Evolutionary conservation across 2,113 vertebrate species (phyloP).

Genomic region (Arvicanthis niloticus): DNA sequence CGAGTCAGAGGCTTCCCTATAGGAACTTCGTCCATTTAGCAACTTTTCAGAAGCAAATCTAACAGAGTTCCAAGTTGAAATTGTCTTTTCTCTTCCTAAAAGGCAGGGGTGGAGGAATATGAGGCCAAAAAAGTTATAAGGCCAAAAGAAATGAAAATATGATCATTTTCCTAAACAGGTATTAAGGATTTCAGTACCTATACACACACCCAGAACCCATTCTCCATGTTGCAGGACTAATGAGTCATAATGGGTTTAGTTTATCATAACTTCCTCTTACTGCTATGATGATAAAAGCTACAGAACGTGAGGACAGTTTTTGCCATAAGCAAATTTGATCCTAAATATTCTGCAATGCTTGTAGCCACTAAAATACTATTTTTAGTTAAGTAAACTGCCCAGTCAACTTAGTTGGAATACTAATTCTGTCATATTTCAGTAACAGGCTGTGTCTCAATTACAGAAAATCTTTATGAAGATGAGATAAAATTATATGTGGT

Average conservation of each 20-base stretch:
- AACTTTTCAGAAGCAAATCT: not conserved
- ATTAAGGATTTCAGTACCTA: not conserved
- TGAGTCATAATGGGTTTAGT: not conserved
- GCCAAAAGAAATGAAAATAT: constrained; percentile 27
- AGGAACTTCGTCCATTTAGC: not conserved
- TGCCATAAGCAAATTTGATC: constrained; percentile 40
- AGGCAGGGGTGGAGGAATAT: not conserved
- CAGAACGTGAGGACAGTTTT: constrained; percentile 31
- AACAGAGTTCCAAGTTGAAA: constrained; percentile 33
- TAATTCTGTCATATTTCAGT: constrained; percentile 4
- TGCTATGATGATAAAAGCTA: constrained; percentile 48
- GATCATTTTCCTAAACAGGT: constrained; percentile 47
- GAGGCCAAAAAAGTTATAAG: too few species aligned
- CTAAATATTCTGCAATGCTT: constrained; percentile 35
- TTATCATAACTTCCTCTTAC: constrained; percentile 18
- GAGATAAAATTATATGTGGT: not conserved
- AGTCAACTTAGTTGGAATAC: constrained; percentile 47
- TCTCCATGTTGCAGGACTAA: constrained; percentile 14
- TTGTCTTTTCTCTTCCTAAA: not conserved
- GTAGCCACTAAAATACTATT: constrained; percentile 17
- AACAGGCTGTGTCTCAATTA: constrained; percentile 32
- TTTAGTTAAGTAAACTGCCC: constrained; percentile 51
- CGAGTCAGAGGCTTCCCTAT: not conserved
- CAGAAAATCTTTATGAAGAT: constrained; percentile 24
- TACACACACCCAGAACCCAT: not conserved